Base-by-base conservation (phyloP, 2,113 vertebrate genomes). In the Turnix velox region DNA sequence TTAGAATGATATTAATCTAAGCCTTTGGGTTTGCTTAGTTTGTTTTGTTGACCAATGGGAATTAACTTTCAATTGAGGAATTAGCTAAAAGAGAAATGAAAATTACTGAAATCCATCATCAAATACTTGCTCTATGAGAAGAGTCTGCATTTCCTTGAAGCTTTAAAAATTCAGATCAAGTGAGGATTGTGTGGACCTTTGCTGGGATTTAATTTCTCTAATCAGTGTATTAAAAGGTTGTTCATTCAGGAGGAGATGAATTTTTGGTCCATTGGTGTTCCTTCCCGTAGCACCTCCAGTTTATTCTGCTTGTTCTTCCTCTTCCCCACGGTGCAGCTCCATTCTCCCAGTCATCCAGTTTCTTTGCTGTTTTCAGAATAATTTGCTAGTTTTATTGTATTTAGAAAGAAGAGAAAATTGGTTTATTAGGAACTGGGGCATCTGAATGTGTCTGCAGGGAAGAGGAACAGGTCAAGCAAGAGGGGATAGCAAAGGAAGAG, bases 351-450 rank as follows among this genome's bases (percentile, higher is more conserved):
- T 86, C 78, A 91, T 55, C 71, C 68, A 31, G 20, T 78, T 72
- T 85, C 81, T 62, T 91, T 77, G 5, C 62, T 74, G 48, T 74
- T 59, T 90, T 91, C 67, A 77, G 78, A 92, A 51, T 30, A 77
- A 84, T 76, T 96, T 71, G 43, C 63, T 87, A 20, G 10, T n/a
- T 86, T 74, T 92, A 77, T 57, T 84, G 18, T 10, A 96, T 96
- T 92, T 77, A 62, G 43, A 85, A 88, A 83, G 57, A 66, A 57
- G 30, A 87, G 79, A 19, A 25, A 84, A 87, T 27, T 81, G 55
- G 6, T 78, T 82, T 40, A 28, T n/a, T 52, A 81, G 75, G 68
- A 92, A 84, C 20, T n/a, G 33, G 14, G 9, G 10, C 51, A 46
- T 80, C 69, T 75, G 52, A 85, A 28, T 48, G n/a, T 42, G 14